A percentile compares a stretch with the other conserved stretches of the same genome.
phyloP scores from a whole-genome alignment of 2,888 invertebrate genomes.

The Macropis europaea region DNA sequence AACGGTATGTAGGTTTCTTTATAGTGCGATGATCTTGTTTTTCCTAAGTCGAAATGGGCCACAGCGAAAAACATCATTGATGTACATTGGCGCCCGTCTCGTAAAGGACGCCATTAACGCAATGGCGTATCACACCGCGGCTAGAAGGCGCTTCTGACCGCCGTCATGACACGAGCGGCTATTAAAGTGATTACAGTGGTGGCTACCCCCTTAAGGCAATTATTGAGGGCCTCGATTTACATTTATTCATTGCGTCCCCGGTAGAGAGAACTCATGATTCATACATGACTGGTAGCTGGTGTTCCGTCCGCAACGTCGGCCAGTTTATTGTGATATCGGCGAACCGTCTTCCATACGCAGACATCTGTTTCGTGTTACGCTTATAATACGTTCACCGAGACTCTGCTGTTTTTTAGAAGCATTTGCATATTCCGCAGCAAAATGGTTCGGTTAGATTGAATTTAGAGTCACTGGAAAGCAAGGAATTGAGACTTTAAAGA shows the following conservation, averaged over 20 bases:
- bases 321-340: no score
- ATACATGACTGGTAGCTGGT: conserved; percentile 73
- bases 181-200: conserved; percentile 76
- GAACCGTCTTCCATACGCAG: no score
- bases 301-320: no score
- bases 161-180: conserved; percentile 72
- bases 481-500: no score
- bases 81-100: conserved; percentile 28
- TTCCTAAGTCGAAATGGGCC: neutral
- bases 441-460: no score
- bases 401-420: no score
- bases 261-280: conserved; percentile 65
- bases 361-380: no score
- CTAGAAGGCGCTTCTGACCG: conserved; percentile 46
- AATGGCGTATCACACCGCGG: conserved; percentile 47
- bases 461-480: no score
- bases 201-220: conserved; percentile 73
- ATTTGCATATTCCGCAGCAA: no score
- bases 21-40: neutral
- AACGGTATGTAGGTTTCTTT: neutral
- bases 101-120: conserved; percentile 62
- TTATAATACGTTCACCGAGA: no score
- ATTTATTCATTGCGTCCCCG: conserved; percentile 73
- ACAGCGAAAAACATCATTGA: neutral
- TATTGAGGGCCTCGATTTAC: conserved; percentile 75